These are phyloP conservation scores for Prenolepis imparis DNA, from an alignment of 2,888 invertebrate genomes.

Conservation along the genomic window DNA sequence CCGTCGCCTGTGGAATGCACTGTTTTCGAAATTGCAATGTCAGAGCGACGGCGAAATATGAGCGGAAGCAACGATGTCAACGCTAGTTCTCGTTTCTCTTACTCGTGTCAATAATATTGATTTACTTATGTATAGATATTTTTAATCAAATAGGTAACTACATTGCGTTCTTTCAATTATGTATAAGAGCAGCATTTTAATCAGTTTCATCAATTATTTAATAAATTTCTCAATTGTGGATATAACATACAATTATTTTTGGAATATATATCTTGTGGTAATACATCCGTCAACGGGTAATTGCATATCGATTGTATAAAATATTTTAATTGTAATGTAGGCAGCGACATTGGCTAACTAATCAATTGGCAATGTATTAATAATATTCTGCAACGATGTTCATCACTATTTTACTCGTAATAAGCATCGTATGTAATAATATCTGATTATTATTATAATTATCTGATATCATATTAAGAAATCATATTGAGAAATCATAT, in stretches of 20 bases:
- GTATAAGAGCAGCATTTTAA: slow-evolving; percentile 8
- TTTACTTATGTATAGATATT: not conserved
- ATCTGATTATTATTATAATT: too few relatives aligned
- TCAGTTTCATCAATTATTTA: slow-evolving; percentile 42
- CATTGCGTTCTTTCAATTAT: not conserved
- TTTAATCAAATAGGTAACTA: slow-evolving; percentile 15
- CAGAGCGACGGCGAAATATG: slow-evolving; percentile 20
- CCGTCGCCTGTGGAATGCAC: slow-evolving; percentile 11
- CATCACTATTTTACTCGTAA: not conserved
- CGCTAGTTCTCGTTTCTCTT: not conserved
- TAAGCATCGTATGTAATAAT: too few relatives aligned
- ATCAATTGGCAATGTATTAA: not conserved
- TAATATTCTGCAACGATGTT: not conserved
- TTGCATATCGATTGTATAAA: not conserved
- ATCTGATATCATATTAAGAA: too few relatives aligned
- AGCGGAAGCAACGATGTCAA: not conserved
- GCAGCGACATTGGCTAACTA: not conserved
- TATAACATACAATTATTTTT: slow-evolving; percentile 24
- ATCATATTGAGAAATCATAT: not conserved
- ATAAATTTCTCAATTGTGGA: slow-evolving; percentile 31
- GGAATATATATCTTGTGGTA: slow-evolving; percentile 18
- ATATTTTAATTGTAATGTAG: not conserved
- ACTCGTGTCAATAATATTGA: not conserved
- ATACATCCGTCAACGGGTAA: slow-evolving; percentile 3
- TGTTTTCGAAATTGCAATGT: slow-evolving; percentile 43